Evolutionary conservation across 2,888 invertebrate species (phyloP).

Genomic region (Linnaemya tessellans): DNA sequence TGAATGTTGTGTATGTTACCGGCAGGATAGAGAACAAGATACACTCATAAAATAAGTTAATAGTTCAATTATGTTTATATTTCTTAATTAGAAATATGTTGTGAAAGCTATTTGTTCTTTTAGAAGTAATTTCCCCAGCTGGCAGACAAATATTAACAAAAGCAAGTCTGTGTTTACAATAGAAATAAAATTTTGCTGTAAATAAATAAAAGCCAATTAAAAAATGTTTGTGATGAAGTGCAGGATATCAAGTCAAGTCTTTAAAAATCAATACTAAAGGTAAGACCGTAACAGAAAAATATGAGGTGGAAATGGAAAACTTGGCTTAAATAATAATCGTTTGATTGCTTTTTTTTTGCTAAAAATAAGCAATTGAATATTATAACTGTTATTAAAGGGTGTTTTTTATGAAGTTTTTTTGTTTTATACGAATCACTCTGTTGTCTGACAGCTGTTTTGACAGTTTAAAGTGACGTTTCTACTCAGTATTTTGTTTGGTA

Average conservation of each 20-base stretch:
- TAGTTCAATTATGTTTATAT: conserved; percentile 2
- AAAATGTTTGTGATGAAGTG: background rate
- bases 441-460: too few relatives aligned
- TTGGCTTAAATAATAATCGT: too few relatives aligned
- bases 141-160: background rate
- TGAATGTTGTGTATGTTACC: background rate
- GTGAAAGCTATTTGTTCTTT: background rate
- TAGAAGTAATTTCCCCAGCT: background rate
- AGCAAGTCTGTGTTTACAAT: background rate
- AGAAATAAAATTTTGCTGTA: background rate
- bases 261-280: background rate
- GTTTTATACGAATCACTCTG: too few relatives aligned
- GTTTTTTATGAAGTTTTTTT: too few relatives aligned
- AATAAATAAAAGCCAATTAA: background rate
- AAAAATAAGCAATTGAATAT: too few relatives aligned
- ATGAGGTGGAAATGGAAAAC: too few relatives aligned
- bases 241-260: background rate
- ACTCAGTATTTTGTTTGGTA: too few relatives aligned
- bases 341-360: too few relatives aligned
- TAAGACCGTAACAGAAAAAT: background rate
- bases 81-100: background rate
- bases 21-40: background rate
- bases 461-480: too few relatives aligned
- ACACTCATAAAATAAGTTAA: background rate
- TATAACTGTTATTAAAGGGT: too few relatives aligned